Evolutionary conservation across 2,113 vertebrate species (phyloP).

Genomic region (Motacilla alba): DNA sequence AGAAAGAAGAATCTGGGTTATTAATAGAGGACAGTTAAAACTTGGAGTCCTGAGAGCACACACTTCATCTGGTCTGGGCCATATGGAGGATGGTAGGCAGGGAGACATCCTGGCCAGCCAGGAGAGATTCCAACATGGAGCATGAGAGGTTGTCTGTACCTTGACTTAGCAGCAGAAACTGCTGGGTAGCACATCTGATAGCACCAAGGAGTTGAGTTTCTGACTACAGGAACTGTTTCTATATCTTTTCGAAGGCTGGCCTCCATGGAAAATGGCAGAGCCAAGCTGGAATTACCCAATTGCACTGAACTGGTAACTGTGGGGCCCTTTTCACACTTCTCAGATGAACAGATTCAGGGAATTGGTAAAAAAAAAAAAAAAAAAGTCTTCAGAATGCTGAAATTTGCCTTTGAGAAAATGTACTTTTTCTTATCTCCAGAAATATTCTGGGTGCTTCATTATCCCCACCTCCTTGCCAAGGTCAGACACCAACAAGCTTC

Average conservation of each 20-base stretch:
- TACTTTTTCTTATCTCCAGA: neutral
- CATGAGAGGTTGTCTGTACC: neutral
- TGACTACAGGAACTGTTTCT: neutral
- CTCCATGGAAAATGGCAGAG: neutral
- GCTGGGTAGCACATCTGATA: neutral
- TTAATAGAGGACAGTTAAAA: constrained; percentile 45
- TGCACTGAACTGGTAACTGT: neutral
- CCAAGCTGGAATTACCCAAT: neutral
- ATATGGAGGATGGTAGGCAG: neutral
- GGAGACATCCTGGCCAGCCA: neutral
- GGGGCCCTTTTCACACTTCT: neutral
- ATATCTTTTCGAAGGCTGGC: neutral
- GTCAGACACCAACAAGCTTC: neutral
- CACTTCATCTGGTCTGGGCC: neutral
- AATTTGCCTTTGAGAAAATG: neutral
- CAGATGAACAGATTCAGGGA: neutral
- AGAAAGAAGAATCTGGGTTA: constrained; percentile 13
- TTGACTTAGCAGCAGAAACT: neutral
- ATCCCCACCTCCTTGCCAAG: neutral
- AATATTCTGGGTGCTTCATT: neutral
- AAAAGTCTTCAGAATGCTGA: neutral
- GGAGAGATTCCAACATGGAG: neutral
- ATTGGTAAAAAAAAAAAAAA: neutral
- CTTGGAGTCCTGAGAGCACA: neutral
- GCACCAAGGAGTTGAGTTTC: neutral